Evolutionary conservation across 1,140 invertebrate genomes (phyloP), one percentile per base, ranked within the genome.

Genomic region (Drosophila pseudoobscura): DNA sequence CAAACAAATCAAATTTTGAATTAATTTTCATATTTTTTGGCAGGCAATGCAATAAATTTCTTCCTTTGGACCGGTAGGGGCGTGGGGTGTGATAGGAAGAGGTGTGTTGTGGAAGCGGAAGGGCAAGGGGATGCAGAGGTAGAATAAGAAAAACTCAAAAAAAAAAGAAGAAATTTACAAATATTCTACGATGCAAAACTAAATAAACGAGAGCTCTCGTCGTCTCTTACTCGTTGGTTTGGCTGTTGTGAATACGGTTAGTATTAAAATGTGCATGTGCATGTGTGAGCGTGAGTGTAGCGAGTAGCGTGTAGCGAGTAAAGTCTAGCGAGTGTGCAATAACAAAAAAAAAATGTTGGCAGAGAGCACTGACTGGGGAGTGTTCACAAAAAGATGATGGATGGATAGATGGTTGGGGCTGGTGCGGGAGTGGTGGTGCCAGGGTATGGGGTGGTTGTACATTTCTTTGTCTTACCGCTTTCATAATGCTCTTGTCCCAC

Each of bases 401-500:
- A 63, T 31, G 29, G 44, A 26, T 26, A 26, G 4, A 0, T 26
- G 24, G 24, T 26, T 26, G 3, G 24, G 43, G 22, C 46, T 8
- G 3, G 45, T 29, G 0, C 2, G 20, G 53, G 31, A 35, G 22
- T n/a, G 49, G 5, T n/a, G 15, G 43, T 53, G 62, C 59, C 49
- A 35, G 47, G 75, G 17, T 20, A 20, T 43, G 9, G 31, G 9
- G 9, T 35, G 24, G 15, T 15, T 45, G 54, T 69, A 41, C 45
- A 50, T 46, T 49, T 70, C 9, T 35, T 11, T 0, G 4, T 92
- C 96, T 95, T 94, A 98, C 97, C 93, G 98, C 98, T 95, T 99
- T 98, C 98, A 99, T 99, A 85, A 99, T 98, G 92, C 97, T 98
- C 92, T 99, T 99, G 92, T 99, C 98, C 98, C 98, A 99, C 24